phyloP scores from a whole-genome alignment of 2,888 invertebrate genomes.

The Melinaea menophilus region DNA sequence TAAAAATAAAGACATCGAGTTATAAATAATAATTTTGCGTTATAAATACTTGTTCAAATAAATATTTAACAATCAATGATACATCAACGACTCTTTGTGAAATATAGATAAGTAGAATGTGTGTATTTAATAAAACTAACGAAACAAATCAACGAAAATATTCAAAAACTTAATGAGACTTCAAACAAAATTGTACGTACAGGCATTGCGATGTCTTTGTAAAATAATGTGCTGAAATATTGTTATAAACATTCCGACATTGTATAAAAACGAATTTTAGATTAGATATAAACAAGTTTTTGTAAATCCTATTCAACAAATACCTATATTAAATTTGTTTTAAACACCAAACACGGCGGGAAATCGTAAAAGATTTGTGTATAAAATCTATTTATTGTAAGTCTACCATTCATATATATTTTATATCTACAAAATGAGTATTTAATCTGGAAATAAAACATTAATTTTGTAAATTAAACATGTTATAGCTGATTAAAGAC shows the following conservation, averaged over 20 bases:
- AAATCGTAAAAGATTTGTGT: not conserved
- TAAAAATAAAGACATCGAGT: too few relatives aligned
- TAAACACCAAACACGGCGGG: too few relatives aligned
- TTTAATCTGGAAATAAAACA: not conserved
- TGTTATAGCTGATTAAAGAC: slow-evolving; percentile 23
- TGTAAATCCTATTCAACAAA: too few relatives aligned
- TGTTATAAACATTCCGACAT: slow-evolving; percentile 4
- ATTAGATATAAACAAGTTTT: too few relatives aligned
- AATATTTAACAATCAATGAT: not conserved
- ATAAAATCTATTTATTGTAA: slow-evolving; percentile 1
- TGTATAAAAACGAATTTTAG: not conserved
- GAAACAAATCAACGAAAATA: slow-evolving; percentile 26
- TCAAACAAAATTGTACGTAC: too few relatives aligned
- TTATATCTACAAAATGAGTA: not conserved
- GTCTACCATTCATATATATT: not conserved
- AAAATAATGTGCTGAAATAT: not conserved
- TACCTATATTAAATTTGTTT: too few relatives aligned
- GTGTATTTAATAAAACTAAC: slow-evolving; percentile 18
- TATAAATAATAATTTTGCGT: not conserved
- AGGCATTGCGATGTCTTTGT: not conserved
- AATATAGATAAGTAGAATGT: slow-evolving; percentile 21
- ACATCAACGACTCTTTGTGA: slow-evolving; percentile 15
- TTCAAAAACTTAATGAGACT: slow-evolving; percentile 9
- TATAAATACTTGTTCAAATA: slow-evolving; percentile 4
- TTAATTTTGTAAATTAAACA: slow-evolving; percentile 6